Evolutionary conservation across 2,797 vertebrate species (phyloP).

Genomic region (Hapalemur alaotrensis): DNA sequence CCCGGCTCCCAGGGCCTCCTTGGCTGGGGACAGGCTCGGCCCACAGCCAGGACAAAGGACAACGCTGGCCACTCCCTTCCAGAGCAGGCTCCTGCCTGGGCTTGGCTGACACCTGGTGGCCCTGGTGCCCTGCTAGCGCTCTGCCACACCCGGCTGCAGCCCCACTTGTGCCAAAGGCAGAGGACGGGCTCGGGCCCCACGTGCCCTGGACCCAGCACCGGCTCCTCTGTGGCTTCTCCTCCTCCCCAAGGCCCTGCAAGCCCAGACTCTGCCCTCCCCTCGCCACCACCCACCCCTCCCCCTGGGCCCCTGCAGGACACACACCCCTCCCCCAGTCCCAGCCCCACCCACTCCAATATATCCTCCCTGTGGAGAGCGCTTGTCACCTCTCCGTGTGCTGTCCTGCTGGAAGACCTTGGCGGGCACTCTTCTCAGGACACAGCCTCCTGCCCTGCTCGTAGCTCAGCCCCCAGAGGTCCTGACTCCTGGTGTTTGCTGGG

Average conservation of each 20-base stretch:
- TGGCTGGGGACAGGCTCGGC: background rate
- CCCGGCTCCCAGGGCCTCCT: background rate
- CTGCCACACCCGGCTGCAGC: background rate
- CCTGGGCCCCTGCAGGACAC: background rate
- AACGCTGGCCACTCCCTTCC: background rate
- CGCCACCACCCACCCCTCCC: background rate
- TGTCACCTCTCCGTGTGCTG: fast-evolving
- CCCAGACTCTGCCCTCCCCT: background rate
- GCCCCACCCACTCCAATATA: fast-evolving
- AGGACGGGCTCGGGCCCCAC: background rate
- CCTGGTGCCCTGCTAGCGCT: background rate
- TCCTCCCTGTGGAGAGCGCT: no score
- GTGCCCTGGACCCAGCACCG: fast-evolving
- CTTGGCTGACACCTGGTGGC: fast-evolving
- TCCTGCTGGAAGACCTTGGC: background rate
- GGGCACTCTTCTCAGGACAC: background rate
- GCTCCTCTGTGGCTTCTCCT: background rate
- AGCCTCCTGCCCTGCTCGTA: background rate
- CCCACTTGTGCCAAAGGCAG: fast-evolving
- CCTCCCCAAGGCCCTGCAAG: background rate
- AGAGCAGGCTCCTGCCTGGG: fast-evolving
- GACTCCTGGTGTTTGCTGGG: fast-evolving
- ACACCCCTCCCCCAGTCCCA: fast-evolving
- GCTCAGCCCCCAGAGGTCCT: background rate
- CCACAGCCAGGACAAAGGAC: background rate